Conservation (phyloP, 2,888 invertebrate species). For the Morpho deidamia region DNA sequence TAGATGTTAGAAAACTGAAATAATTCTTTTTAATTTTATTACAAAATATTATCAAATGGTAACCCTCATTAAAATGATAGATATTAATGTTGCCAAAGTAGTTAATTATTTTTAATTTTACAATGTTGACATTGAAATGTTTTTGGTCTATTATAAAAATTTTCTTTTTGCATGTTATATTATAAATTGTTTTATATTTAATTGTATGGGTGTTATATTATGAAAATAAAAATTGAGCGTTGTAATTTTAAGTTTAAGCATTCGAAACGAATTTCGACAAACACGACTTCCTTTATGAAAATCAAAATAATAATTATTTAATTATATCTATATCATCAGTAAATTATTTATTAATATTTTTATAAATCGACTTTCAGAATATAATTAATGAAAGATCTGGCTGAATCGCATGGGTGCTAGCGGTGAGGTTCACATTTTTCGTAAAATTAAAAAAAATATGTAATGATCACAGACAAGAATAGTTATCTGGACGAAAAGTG, state of each 20-base stretch:
- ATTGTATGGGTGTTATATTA: background rate
- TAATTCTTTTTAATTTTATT: background rate
- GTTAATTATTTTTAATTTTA: background rate
- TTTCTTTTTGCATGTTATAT: background rate
- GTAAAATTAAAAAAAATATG: conserved; percentile 24
- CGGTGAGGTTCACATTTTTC: conserved; percentile 52
- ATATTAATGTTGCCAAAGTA: conserved; percentile 1
- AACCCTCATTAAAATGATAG: background rate
- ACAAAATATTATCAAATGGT: background rate
- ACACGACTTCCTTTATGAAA: conserved; percentile 56
- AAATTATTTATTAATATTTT: background rate
- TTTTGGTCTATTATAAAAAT: background rate
- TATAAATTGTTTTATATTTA: background rate
- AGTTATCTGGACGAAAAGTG: no score
- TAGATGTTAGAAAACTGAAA: conserved; percentile 2
- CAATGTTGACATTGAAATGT: background rate
- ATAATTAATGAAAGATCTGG: conserved; percentile 43
- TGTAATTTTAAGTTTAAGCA: conserved; percentile 44
- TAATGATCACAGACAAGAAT: background rate
- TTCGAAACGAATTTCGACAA: conserved; percentile 66
- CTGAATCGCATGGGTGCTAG: conserved; percentile 57
- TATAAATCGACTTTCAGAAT: background rate
- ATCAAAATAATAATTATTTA: background rate
- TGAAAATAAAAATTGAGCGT: conserved; percentile 50
- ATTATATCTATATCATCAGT: background rate